Base-by-base conservation (phyloP, 1,140 invertebrate genomes). In the Drosophila insularis region DNA sequence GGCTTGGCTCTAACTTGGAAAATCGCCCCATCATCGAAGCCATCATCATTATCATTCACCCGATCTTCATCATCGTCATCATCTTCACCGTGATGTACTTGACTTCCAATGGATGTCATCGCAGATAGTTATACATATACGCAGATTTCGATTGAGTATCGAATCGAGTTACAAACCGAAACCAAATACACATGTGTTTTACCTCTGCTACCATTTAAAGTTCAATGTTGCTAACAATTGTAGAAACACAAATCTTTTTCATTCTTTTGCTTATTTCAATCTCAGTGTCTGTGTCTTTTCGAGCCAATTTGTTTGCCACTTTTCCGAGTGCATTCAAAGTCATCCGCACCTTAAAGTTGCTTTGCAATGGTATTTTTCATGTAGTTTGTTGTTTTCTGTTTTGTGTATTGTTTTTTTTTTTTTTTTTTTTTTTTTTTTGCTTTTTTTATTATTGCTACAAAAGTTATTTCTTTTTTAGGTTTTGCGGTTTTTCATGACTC, bases 141-240 rank as follows among this genome's bases (percentile, higher is more conserved):
- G 39, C 32, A 78, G 61, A 68, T 50, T 50, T 50, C 43, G 63
- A 58, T 74, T 62, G 37, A 35, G 19, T 54, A 50, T 23, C 56
- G 63, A 61, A 17, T 32, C 46, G 23, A 63, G 60, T 68, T 68
- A 59, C 43, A 21, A 50, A 67, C 62, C 54, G 56, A 67, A 71
- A 70, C 27, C 27, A 27, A 27, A 27, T 27, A 27, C 73, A 80
- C 67, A 84, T 84, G 69, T 85, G 68, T 43, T 63, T 79, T 40
- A 21, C 19, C 65, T 32, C 32, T 85, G 81, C 81, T 85, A 85
- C 81, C 81, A 85, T 85, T 85, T 85, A 85, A 85, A 85, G 81
- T 85, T 85, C 81, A 85, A 85, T 85, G 81, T 85, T 85, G 81
- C 74, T 74, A 85, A 54, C 74, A 86, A 71, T 71, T 85, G 81